Conservation (phyloP, 2,113 vertebrate genomes). For the Arenaria interpres region DNA sequence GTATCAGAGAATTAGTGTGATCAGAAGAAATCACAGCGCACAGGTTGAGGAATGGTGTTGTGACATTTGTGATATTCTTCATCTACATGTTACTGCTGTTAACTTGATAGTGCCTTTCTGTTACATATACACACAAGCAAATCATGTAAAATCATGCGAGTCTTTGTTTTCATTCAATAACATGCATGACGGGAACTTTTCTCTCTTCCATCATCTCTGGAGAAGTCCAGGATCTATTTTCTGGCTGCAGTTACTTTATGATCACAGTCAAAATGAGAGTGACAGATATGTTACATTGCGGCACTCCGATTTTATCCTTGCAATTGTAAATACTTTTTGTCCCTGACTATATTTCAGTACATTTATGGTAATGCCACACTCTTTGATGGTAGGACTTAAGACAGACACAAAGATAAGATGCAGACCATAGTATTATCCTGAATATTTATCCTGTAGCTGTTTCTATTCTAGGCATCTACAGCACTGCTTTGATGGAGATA, state of each 20-base stretch:
- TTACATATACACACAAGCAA: not conserved
- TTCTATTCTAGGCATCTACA: not conserved
- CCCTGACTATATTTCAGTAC: not conserved
- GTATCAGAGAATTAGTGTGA: not conserved
- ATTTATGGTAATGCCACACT: not conserved
- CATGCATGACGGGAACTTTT: not conserved
- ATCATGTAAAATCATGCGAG: not conserved
- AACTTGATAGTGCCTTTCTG: not conserved
- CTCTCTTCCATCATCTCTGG: not conserved
- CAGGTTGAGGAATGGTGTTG: not conserved
- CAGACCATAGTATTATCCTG: not conserved
- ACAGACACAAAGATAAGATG: not conserved
- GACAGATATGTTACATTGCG: not conserved
- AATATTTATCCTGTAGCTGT: not conserved
- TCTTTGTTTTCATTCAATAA: not conserved
- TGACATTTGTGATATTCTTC: not conserved
- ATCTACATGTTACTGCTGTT: not conserved
- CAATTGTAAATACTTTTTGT: not conserved
- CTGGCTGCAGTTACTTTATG: not conserved
- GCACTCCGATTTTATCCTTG: not conserved
- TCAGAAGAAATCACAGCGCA: not conserved
- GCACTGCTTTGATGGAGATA: not conserved
- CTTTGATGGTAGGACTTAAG: not conserved
- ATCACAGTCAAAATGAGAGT: not conserved
- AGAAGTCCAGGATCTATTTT: not conserved